Conservation (phyloP, 2,113 vertebrate genomes). For the Stigmatopora argus region DNA sequence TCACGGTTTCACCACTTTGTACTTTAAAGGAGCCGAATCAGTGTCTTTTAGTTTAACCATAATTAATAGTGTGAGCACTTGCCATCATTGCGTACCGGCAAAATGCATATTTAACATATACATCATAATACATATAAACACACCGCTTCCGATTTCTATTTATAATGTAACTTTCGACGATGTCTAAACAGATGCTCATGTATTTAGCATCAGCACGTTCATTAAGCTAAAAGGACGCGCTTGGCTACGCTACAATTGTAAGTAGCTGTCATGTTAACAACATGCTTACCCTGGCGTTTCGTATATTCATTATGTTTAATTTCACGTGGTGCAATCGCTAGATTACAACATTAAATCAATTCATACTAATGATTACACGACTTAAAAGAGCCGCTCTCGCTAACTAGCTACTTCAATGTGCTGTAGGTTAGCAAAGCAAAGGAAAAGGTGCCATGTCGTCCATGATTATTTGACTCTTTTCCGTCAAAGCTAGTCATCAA, state of each 20-base stretch:
- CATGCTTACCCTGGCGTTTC: constrained; percentile 12
- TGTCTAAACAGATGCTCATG: background rate
- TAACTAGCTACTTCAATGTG: background rate
- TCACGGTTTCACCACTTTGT: too few relatives aligned
- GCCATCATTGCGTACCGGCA: background rate
- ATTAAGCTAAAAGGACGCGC: background rate
- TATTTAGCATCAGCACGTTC: background rate
- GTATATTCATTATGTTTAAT: constrained; percentile 3
- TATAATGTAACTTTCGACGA: background rate
- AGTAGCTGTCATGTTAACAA: background rate
- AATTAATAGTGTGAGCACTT: background rate
- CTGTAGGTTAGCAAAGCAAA: background rate
- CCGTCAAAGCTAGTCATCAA: background rate
- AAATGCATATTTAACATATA: background rate
- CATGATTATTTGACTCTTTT: background rate
- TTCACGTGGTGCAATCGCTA: background rate
- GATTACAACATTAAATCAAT: background rate
- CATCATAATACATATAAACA: background rate
- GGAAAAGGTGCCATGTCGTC: too few relatives aligned
- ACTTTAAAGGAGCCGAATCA: too few relatives aligned
- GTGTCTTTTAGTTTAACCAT: too few relatives aligned
- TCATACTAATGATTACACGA: background rate
- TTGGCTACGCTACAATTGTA: background rate
- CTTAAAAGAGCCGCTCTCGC: background rate
- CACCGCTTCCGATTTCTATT: background rate